Evolutionary conservation across 2,113 vertebrate genomes (phyloP).

Genomic region (Pelodiscus sinensis): DNA sequence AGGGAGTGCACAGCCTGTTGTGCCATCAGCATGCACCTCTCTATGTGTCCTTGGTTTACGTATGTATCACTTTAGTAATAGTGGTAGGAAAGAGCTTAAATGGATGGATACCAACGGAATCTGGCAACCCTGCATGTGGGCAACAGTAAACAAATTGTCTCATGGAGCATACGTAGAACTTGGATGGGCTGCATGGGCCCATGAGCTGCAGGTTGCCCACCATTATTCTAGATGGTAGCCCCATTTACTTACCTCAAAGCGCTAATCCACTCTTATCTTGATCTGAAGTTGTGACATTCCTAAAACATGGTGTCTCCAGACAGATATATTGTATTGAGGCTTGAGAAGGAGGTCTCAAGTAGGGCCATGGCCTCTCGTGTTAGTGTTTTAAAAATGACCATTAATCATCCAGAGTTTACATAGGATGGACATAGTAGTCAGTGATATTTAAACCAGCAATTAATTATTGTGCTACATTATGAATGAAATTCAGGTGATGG

Average conservation of each 20-base stretch:
- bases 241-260: accelerated
- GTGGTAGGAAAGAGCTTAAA: too few species aligned
- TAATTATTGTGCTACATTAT: neutral
- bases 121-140: too few species aligned
- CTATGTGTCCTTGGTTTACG: too few species aligned
- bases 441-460: neutral
- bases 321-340: neutral
- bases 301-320: neutral
- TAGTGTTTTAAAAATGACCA: neutral
- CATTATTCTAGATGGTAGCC: neutral
- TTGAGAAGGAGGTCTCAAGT: neutral
- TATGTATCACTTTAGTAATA: too few species aligned
- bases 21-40: too few species aligned
- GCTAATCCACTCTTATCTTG: neutral
- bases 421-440: neutral
- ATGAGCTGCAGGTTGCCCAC: too few species aligned
- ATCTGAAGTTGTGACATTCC: neutral
- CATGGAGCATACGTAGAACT: too few species aligned
- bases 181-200: too few species aligned
- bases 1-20: too few species aligned
- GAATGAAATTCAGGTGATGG: neutral
- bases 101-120: too few species aligned
- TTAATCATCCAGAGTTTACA: neutral
- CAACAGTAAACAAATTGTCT: too few species aligned
- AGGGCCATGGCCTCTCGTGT: neutral